Conservation (phyloP, 2,888 invertebrate genomes). For the Sphaerophoria taeniata region DNA sequence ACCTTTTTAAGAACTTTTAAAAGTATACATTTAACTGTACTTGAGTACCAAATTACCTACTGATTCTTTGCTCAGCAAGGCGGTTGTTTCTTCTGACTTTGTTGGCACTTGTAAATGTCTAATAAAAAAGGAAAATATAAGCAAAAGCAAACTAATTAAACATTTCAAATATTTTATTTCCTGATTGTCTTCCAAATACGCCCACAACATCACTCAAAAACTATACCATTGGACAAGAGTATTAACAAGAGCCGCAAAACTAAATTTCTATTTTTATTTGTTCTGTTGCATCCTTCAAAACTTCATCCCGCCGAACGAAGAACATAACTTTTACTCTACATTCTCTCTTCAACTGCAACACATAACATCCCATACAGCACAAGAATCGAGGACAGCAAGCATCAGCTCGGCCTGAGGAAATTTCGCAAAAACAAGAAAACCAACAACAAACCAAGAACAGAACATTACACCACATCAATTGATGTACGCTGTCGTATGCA, state of each 20-base stretch:
- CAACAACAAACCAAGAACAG: neutral
- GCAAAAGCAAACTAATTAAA: slow-evolving; percentile 7
- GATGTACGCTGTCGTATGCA: neutral
- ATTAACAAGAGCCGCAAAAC: slow-evolving; percentile 30
- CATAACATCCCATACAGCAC: slow-evolving; percentile 62
- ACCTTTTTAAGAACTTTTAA: no score
- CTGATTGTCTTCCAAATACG: slow-evolving; percentile 37
- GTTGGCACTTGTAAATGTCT: no score
- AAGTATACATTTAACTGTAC: no score
- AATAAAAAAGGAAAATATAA: neutral
- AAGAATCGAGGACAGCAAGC: neutral
- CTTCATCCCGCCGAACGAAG: slow-evolving; percentile 8
- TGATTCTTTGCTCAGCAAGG: no score
- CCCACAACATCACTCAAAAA: slow-evolving; percentile 54
- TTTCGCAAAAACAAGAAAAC: slow-evolving; percentile 26
- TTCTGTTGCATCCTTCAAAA: slow-evolving; percentile 19
- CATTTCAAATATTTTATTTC: slow-evolving; percentile 34
- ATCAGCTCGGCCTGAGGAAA: neutral
- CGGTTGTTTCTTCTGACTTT: no score
- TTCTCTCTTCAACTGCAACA: slow-evolving; percentile 24
- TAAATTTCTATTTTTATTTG: slow-evolving; percentile 16
- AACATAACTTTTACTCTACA: slow-evolving; percentile 35
- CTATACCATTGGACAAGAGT: slow-evolving; percentile 45
- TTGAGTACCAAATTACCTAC: no score
- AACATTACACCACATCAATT: slow-evolving; percentile 41